A percentile compares a stretch with the other conserved stretches of the same genome.
These are phyloP conservation scores for Meda fulgida DNA, from an alignment of 2,797 vertebrate species.

Conservation along the genomic window DNA sequence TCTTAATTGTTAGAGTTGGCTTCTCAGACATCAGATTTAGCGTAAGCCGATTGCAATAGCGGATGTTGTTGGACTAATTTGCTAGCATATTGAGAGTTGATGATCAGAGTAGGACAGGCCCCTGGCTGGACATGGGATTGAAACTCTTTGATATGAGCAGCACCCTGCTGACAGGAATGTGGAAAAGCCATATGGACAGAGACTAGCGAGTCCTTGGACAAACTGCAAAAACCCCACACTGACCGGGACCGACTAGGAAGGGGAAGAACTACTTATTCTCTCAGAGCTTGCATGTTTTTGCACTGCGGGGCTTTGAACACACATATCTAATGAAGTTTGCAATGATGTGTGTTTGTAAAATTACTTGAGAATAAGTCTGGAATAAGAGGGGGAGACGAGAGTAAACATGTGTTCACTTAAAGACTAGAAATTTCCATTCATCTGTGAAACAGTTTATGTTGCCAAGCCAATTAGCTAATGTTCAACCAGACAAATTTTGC, in stretches of 20 bases:
- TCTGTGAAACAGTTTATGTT: slow-evolving; percentile 39
- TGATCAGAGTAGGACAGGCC: slow-evolving; percentile 55
- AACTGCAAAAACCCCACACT: slow-evolving; percentile 34
- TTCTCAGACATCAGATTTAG: slow-evolving; percentile 74
- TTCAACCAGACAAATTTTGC: slow-evolving; percentile 33
- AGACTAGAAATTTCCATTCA: slow-evolving; percentile 35
- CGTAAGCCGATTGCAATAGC: slow-evolving; percentile 75
- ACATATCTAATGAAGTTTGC: slow-evolving; percentile 37
- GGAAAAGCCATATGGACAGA: slow-evolving; percentile 74
- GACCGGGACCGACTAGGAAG: slow-evolving; percentile 21
- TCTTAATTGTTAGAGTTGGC: slow-evolving; percentile 74
- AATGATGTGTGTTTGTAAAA: slow-evolving; percentile 40
- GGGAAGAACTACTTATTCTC: slow-evolving; percentile 35
- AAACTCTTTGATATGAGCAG: slow-evolving; percentile 65
- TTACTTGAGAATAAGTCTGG: slow-evolving; percentile 26
- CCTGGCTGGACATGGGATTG: slow-evolving; percentile 58
- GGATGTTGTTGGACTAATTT: slow-evolving; percentile 62
- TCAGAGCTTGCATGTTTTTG: slow-evolving; percentile 31
- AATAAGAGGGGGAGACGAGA: slow-evolving; percentile 10
- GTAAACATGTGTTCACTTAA: slow-evolving; percentile 45
- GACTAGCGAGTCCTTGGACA: slow-evolving; percentile 56
- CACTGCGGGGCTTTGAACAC: slow-evolving; percentile 18
- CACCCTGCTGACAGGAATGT: slow-evolving; percentile 70
- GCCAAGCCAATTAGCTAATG: slow-evolving; percentile 47
- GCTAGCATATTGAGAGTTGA: slow-evolving; percentile 58